A percentile compares a stretch with the other conserved stretches of the same genome.
Conservation (phyloP, 2,113 vertebrate genomes). For the Centropus unirufus region DNA sequence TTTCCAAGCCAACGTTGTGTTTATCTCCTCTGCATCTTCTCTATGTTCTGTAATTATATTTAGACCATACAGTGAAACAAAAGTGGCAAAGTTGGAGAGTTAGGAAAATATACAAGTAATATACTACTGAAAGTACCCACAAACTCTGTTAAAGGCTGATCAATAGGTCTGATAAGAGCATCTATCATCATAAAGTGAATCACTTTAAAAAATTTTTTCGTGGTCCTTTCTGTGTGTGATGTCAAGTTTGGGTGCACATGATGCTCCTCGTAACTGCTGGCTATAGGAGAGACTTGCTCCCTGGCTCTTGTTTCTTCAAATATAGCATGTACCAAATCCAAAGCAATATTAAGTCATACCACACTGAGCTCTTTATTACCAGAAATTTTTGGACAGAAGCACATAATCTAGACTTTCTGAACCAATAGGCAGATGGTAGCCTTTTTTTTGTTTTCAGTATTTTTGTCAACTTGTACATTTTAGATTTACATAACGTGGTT, state of each 20-base stretch:
- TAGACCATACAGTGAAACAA: neutral
- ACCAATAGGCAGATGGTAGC: conserved; percentile 65
- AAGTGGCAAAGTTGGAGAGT: conserved; percentile 23
- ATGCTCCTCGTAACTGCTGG: neutral
- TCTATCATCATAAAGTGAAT: neutral
- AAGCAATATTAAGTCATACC: conserved; percentile 48
- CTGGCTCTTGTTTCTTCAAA: neutral
- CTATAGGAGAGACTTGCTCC: neutral
- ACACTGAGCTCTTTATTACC: conserved; percentile 70
- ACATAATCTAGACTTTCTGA: conserved; percentile 48
- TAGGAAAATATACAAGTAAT: neutral
- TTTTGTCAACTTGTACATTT: conserved; percentile 31
- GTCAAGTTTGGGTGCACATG: neutral
- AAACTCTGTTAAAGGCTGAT: neutral
- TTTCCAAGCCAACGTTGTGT: conserved; percentile 8
- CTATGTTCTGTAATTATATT: conserved; percentile 9
- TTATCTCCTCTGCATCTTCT: neutral
- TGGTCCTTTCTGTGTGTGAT: neutral
- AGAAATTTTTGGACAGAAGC: conserved; percentile 48
- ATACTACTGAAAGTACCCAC: neutral
- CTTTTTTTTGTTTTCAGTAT: neutral
- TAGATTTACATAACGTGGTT: conserved; percentile 63
- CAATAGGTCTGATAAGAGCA: conserved; percentile 28
- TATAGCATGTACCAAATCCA: neutral
- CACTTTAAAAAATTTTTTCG: neutral